phyloP scores from a whole-genome alignment of 2,888 invertebrate species.

The Clunio marinus region DNA sequence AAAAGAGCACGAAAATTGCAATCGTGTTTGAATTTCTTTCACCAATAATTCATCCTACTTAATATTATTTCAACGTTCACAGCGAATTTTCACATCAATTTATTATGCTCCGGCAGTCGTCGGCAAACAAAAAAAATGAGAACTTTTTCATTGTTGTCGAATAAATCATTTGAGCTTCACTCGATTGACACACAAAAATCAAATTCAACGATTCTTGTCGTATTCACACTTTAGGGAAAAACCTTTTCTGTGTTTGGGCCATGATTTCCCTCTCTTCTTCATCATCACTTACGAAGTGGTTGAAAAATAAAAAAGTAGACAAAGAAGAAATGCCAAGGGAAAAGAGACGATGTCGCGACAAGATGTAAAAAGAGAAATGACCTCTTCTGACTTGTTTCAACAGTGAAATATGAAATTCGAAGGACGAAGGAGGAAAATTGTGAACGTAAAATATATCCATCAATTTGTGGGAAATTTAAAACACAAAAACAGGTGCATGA shows the following conservation, averaged over 20 bases:
- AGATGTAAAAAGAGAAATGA: background rate
- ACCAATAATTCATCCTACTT: background rate
- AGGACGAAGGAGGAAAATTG: background rate
- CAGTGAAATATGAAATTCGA: no score
- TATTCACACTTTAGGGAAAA: background rate
- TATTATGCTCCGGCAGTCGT: background rate
- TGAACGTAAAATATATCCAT: background rate
- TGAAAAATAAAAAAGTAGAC: background rate
- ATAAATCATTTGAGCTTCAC: background rate
- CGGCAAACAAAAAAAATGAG: background rate
- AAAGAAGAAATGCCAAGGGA: background rate
- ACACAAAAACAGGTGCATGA: background rate
- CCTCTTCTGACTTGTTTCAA: background rate
- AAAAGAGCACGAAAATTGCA: background rate
- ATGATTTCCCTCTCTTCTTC: background rate
- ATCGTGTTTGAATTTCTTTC: background rate
- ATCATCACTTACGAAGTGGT: background rate
- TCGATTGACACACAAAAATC: background rate
- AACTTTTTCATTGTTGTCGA: background rate
- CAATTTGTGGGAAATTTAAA: background rate
- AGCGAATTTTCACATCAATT: background rate
- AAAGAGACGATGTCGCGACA: slow-evolving; percentile 9
- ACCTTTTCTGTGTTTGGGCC: background rate
- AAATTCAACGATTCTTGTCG: background rate
- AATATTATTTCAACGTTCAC: background rate